A percentile compares a stretch with the other conserved stretches of the same genome.
Evolutionary conservation across 2,888 invertebrate genomes (phyloP).

Genomic region (Sclerodermus sp.): DNA sequence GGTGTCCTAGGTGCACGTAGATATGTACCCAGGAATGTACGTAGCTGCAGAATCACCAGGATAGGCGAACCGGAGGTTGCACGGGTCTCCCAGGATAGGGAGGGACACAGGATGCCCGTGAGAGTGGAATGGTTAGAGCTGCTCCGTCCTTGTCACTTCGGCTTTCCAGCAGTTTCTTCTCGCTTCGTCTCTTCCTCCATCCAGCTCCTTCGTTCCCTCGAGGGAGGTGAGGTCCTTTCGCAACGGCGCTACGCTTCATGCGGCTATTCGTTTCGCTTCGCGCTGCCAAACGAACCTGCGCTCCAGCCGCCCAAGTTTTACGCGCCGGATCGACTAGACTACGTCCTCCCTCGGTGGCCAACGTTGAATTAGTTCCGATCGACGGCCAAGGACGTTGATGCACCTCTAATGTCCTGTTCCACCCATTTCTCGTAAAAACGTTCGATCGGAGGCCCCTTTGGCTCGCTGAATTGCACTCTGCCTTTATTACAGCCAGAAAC

Average conservation of each 20-base stretch:
- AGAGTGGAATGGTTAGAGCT: too few relatives aligned
- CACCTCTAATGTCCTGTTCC: too few relatives aligned
- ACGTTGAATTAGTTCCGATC: slow-evolving; percentile 29
- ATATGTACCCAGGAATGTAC: too few relatives aligned
- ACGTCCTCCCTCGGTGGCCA: not conserved
- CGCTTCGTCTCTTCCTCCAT: slow-evolving; percentile 1
- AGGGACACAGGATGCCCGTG: too few relatives aligned
- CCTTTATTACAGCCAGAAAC: too few relatives aligned
- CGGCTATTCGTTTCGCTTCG: slow-evolving; percentile 24
- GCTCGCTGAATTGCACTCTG: too few relatives aligned
- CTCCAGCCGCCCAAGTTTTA: not conserved
- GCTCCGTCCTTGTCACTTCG: not conserved
- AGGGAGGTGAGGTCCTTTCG: slow-evolving; percentile 1
- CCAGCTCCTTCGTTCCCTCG: not conserved
- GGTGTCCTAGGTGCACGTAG: too few relatives aligned
- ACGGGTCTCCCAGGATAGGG: too few relatives aligned
- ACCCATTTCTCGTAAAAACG: too few relatives aligned
- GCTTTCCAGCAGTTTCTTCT: slow-evolving; percentile 4
- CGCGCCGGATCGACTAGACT: slow-evolving; percentile 16
- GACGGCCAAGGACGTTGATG: slow-evolving; percentile 4
- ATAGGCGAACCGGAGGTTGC: too few relatives aligned
- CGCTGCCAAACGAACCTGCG: slow-evolving; percentile 16
- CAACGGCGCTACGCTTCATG: slow-evolving; percentile 8
- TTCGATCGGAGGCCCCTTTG: too few relatives aligned
- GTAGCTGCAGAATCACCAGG: too few relatives aligned